Evolutionary conservation across 2,797 vertebrate genomes (phyloP), one percentile per base, ranked within the genome.

Genomic region (Psittacula echo): DNA sequence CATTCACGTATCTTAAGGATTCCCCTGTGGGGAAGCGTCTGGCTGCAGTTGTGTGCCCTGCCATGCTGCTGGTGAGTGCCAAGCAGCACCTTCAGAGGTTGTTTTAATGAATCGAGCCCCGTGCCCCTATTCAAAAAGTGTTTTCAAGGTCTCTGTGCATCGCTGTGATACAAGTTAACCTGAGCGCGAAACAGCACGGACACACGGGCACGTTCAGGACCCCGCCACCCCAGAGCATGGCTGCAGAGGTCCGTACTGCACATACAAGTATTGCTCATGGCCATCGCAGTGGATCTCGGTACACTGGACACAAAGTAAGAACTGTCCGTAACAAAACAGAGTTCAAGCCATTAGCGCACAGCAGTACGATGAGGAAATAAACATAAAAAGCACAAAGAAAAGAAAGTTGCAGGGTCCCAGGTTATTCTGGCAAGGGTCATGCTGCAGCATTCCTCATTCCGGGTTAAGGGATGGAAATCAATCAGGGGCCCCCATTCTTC

Each of bases 391-490:
- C 95, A 97, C 96, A 97, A 93, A 97, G 91, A 37, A 95, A 95
- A 94, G 15, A 23, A 91, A 65, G 89, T 95, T 87, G 92, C 56
- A 22, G 80, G 77, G 67, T 79, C 22, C 88, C 92, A 2, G n/a
- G 91, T 92, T 93, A 93, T 96, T 96, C 85, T 95, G 95, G 92
- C 96, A 93, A 95, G 76, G 83, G 68, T 86, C 97, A 98, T 97
- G 96, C 96, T 96, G 96, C 93, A 65, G 95, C 90, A 92, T 96
- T 96, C 96, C 96, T 97, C 97, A 97, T 97, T 97, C 97, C 77
- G 9, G 71, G 90, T 95, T 94, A 96, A 90, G 94, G 84, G 95
- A 97, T 98, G 97, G 95, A 92, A 94, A 91, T 75, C 71, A 87
- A 95, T 94, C 85, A 6, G n/a, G 75, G 92, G 77, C 81, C 92